Conservation (phyloP, 2,113 vertebrate genomes). For the Pungitius pungitius region DNA sequence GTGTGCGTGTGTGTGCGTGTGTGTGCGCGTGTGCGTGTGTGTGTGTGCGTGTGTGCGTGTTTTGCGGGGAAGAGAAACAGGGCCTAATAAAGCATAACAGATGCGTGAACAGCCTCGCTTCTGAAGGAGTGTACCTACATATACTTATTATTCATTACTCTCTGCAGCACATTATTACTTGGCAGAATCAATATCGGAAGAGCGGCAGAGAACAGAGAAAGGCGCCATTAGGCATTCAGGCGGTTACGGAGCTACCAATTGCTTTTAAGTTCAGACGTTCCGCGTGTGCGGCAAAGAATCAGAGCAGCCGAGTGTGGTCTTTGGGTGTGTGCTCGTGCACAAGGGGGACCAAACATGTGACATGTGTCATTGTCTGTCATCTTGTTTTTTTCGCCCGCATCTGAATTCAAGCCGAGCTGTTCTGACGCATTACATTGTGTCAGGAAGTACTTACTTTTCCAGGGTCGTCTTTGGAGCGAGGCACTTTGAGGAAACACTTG, state of each 20-base stretch:
- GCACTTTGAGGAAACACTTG: slow-evolving; percentile 86
- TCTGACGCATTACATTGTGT: slow-evolving; percentile 38
- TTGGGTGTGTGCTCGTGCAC: slow-evolving; percentile 26
- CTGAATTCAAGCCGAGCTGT: slow-evolving; percentile 43
- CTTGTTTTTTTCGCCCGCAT: slow-evolving; percentile 31
- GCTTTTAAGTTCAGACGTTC: slow-evolving; percentile 58
- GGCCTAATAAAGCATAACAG: slow-evolving; percentile 69
- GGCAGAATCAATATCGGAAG: slow-evolving; percentile 73
- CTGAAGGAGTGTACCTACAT: slow-evolving; percentile 65
- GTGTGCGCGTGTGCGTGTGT: slow-evolving; percentile 25
- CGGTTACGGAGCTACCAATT: slow-evolving; percentile 63
- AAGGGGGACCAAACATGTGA: slow-evolving; percentile 26
- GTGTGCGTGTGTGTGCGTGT: slow-evolving; percentile 12
- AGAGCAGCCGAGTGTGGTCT: slow-evolving; percentile 12
- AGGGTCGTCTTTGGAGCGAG: slow-evolving; percentile 84
- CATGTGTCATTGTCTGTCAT: slow-evolving; percentile 2
- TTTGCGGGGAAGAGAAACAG: slow-evolving; percentile 20
- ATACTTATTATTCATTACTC: slow-evolving; percentile 78
- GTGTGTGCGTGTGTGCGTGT: slow-evolving; percentile 15
- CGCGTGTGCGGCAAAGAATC: slow-evolving; percentile 24
- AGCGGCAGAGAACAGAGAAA: slow-evolving; percentile 56
- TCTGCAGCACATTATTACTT: slow-evolving; percentile 72
- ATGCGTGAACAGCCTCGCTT: slow-evolving; percentile 57
- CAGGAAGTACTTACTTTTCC: slow-evolving; percentile 82
- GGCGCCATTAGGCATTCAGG: slow-evolving; percentile 67